phyloP scores from a whole-genome alignment of 2,113 vertebrate genomes.

The Syngnathoides biaculeatus region DNA sequence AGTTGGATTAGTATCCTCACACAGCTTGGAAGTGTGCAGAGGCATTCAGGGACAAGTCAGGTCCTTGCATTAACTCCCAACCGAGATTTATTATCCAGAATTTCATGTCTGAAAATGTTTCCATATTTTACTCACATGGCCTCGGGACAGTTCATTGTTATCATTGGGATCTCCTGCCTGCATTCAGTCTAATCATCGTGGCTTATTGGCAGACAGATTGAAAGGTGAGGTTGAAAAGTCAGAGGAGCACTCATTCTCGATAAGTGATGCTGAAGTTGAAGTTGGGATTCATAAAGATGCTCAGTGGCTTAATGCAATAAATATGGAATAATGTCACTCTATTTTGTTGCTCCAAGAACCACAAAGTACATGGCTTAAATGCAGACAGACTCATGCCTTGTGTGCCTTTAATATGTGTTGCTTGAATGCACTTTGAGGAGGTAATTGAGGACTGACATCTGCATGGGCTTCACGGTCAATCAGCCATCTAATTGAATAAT shows the following conservation, averaged over 20 bases:
- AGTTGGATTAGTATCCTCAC: not conserved
- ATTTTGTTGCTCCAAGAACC: not conserved
- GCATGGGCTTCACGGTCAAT: constrained; percentile 27
- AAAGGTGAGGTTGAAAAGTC: constrained; percentile 4
- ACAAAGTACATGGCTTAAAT: not conserved
- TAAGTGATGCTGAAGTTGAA: too few relatives aligned
- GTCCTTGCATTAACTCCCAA: constrained; percentile 23
- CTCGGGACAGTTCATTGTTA: not conserved
- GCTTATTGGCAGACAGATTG: not conserved
- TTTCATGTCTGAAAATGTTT: constrained; percentile 16
- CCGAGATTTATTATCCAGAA: constrained; percentile 22
- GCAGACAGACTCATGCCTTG: constrained; percentile 2
- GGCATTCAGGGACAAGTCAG: constrained; percentile 1
- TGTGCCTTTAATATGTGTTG: constrained; percentile 4
- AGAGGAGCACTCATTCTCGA: too few relatives aligned
- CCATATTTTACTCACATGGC: constrained; percentile 19
- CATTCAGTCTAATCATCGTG: not conserved
- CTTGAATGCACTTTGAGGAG: constrained; percentile 5
- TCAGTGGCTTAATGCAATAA: not conserved
- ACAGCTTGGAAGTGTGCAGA: not conserved
- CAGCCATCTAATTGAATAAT: constrained; percentile 40
- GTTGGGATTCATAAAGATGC: not conserved
- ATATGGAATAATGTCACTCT: not conserved
- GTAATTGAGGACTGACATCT: constrained; percentile 3
- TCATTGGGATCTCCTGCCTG: constrained; percentile 5